Base-by-base conservation (phyloP, 92 coral and sea anemone species). In the Galaxea fascicularis region DNA sequence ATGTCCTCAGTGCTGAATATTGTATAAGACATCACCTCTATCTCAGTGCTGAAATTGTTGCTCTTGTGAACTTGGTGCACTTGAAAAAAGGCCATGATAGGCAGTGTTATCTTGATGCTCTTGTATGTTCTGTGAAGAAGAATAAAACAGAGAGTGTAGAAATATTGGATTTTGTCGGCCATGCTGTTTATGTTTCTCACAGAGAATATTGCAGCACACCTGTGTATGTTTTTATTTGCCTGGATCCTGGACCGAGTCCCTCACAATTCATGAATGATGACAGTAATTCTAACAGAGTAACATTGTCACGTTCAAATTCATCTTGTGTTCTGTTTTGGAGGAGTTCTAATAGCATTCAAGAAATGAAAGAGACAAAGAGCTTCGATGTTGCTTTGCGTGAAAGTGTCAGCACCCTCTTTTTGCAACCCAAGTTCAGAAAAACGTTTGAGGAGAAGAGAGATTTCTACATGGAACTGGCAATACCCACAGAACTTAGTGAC, bases 351-450 rank as follows among this genome's bases (percentile, higher is more conserved):
- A 24, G 5, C 0, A 25, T 51, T 52, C 59, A 49, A 41, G 77
- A 46, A n/a, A 52, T 18, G 26, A 27, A 52, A 71, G 85, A 69
- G 12, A 15, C 18, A 4, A 41, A 10, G 17, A n/a, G 4, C 21
- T 25, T 81, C 13, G 20, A 41, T 12, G 22, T 30, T 24, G 17
- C 66, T 8, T 13, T 81, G 27, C 78, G 26, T 7, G 76, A 69
- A 16, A 81, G 85, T 69, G 45, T 81, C 0, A 26, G 44, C 18
- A 56, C 46, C 0, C 85, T 81, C 17, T 56, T 70, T 56, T 24
- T 81, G 68, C 85, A 81, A 17, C 70, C 77, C 25, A 54, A 56
- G 29, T 69, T 81, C 18, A 6, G 66, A 41, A 81, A 81, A n/a
- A n/a, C 0, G 10, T 81, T 10, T 17, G 17, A 4, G 31, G 77